These are phyloP conservation scores for Luidia sarsii DNA, from an alignment of 53 echinoderm and acorn worm genomes.

Conservation along the genomic window DNA sequence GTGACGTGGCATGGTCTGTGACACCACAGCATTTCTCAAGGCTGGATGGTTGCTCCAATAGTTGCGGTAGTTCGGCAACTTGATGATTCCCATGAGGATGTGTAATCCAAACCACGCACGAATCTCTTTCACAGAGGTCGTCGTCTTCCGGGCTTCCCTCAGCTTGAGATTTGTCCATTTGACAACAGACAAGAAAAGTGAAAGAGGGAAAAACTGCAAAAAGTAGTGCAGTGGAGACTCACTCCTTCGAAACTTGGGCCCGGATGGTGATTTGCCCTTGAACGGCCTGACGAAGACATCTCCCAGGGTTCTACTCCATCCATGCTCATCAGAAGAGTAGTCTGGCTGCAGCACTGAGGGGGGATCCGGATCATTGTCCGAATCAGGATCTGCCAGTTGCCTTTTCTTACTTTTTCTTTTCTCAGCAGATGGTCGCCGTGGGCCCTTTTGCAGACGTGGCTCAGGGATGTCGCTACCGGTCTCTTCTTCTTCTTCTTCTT, in stretches of 20 bases:
- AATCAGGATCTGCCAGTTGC: no score
- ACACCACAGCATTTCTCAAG: constrained; percentile 10
- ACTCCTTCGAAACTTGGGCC: not conserved
- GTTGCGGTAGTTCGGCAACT: not conserved
- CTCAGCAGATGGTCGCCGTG: no score
- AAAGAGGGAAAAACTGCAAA: not conserved
- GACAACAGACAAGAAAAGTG: not conserved
- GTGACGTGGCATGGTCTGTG: constrained; percentile 19
- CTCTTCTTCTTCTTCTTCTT: no score
- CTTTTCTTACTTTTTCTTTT: no score
- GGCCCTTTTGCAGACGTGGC: no score
- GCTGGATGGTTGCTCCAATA: constrained; percentile 43
- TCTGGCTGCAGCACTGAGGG: no score
- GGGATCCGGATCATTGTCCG: no score
- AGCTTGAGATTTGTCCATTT: not conserved
- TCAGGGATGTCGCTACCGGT: no score
- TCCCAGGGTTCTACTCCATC: not conserved
- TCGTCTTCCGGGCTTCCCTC: no score
- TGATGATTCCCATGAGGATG: not conserved
- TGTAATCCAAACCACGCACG: constrained; percentile 2
- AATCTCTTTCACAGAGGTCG: not conserved
- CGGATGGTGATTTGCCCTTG: not conserved
- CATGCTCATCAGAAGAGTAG: not conserved
- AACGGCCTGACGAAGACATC: not conserved
- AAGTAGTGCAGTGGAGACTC: no score